Percentiles rank a stretch among this genome's conserved stretches.
These are phyloP conservation scores for Rosalia funebris DNA, from an alignment of 2,888 invertebrate genomes.

Conservation along the genomic window DNA sequence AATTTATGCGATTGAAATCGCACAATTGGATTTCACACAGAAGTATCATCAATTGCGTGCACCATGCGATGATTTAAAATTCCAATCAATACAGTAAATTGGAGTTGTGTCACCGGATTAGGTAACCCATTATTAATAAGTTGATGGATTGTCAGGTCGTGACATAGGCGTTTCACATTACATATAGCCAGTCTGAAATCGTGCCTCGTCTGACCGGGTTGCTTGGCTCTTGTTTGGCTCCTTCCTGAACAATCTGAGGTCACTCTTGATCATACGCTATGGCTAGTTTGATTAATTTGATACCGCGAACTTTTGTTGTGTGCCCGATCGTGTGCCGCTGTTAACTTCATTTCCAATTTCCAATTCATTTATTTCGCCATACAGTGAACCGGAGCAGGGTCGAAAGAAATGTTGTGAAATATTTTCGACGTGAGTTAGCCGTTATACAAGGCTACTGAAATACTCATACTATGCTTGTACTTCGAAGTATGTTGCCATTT, in stretches of 20 bases:
- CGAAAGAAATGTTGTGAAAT: background rate
- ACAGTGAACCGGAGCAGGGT: conserved; percentile 10
- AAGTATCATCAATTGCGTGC: background rate
- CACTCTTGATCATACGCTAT: conserved; percentile 29
- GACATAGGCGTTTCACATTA: conserved; percentile 47
- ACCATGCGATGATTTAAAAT: conserved; percentile 39
- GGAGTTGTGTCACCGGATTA: conserved; percentile 58
- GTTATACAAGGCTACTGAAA: background rate
- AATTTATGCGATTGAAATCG: too few relatives aligned
- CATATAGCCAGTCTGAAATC: conserved; percentile 35
- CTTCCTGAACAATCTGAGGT: conserved; percentile 35
- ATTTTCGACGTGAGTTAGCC: background rate
- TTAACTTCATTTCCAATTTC: conserved; percentile 2
- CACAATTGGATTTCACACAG: background rate
- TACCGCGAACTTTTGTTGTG: conserved; percentile 4
- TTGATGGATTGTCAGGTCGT: conserved; percentile 56
- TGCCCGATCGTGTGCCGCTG: conserved; percentile 7
- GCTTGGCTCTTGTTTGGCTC: conserved; percentile 27
- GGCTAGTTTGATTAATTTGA: conserved; percentile 25
- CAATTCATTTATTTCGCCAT: background rate
- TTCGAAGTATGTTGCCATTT: too few relatives aligned
- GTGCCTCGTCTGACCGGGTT: conserved; percentile 45
- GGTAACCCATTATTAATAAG: conserved; percentile 58
- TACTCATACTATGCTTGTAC: too few relatives aligned
- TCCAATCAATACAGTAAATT: conserved; percentile 53